Evolutionary conservation across 2,888 invertebrate species (phyloP).

Genomic region (Pediacus dermestoides): DNA sequence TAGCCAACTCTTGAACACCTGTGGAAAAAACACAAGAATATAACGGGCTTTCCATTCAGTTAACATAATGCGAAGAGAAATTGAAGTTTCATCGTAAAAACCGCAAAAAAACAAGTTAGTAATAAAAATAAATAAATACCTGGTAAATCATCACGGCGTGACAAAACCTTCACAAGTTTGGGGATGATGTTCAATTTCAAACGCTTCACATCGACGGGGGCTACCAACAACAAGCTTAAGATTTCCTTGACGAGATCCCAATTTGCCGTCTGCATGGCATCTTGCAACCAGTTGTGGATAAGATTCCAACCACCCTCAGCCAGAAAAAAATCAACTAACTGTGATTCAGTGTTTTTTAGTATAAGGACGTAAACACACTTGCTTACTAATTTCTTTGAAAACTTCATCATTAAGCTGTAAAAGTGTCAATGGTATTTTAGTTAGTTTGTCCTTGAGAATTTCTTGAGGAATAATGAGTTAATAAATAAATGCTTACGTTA

Average conservation of each 20-base stretch:
- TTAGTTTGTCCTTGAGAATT: background rate
- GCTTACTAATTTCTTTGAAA: constrained; percentile 90
- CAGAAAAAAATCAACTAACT: constrained; percentile 84
- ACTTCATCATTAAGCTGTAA: constrained; percentile 88
- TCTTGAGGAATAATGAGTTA: background rate
- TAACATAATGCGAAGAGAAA: too few relatives aligned
- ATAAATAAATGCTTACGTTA: constrained; percentile 61
- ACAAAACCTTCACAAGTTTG: constrained; percentile 83
- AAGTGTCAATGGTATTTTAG: constrained; percentile 3
- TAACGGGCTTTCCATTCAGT: too few relatives aligned
- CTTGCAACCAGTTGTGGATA: constrained; percentile 86
- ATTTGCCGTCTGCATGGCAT: constrained; percentile 79
- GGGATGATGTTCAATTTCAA: constrained; percentile 90
- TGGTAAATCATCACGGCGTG: constrained; percentile 76
- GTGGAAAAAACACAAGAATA: too few relatives aligned
- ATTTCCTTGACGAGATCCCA: constrained; percentile 85
- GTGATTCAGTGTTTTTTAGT: constrained; percentile 78
- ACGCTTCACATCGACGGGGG: constrained; percentile 88
- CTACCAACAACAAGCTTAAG: constrained; percentile 75
- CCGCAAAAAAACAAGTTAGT: too few relatives aligned
- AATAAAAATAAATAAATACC: constrained; percentile 56
- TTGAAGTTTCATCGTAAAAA: too few relatives aligned
- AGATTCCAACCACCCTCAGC: constrained; percentile 88
- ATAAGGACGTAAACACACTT: constrained; percentile 95
- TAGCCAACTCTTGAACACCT: constrained; percentile 76